phyloP scores from a whole-genome alignment of 2,113 vertebrate species.

The Haplotaxodon microlepis region DNA sequence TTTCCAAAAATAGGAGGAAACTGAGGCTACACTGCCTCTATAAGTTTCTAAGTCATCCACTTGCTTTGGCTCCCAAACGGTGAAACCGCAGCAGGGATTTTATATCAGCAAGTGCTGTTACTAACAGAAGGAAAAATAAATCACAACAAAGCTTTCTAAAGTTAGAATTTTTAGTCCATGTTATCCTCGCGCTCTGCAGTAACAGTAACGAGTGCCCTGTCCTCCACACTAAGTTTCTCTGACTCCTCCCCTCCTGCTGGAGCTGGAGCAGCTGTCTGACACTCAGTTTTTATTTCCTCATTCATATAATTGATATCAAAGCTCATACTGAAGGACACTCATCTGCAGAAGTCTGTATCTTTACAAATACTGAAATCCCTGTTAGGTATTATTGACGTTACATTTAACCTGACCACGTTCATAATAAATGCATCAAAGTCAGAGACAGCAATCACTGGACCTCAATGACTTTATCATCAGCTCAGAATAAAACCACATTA shows the following conservation, averaged over 20 bases:
- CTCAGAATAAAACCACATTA: not conserved
- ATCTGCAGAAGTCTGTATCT: not conserved
- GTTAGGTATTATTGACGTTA: not conserved
- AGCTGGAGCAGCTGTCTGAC: not conserved
- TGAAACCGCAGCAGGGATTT: not conserved
- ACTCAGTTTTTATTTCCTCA: not conserved
- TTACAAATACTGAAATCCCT: not conserved
- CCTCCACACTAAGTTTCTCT: not conserved
- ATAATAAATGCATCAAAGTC: not conserved
- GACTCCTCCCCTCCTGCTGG: not conserved
- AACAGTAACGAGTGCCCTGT: not conserved
- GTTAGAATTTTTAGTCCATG: not conserved
- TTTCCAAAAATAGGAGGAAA: not conserved
- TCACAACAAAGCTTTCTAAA: not conserved
- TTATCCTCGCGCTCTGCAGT: not conserved
- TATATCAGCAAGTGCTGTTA: not conserved
- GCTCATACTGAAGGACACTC: not conserved
- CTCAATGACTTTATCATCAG: not conserved
- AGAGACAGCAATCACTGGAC: not conserved
- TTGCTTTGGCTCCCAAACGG: not conserved
- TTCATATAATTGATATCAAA: not conserved
- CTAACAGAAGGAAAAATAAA: not conserved
- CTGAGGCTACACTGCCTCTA: not conserved
- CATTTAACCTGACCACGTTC: not conserved
- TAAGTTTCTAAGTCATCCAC: not conserved